Evolutionary conservation across 2,888 invertebrate genomes (phyloP).

Genomic region (Neocrepidodera transversa): DNA sequence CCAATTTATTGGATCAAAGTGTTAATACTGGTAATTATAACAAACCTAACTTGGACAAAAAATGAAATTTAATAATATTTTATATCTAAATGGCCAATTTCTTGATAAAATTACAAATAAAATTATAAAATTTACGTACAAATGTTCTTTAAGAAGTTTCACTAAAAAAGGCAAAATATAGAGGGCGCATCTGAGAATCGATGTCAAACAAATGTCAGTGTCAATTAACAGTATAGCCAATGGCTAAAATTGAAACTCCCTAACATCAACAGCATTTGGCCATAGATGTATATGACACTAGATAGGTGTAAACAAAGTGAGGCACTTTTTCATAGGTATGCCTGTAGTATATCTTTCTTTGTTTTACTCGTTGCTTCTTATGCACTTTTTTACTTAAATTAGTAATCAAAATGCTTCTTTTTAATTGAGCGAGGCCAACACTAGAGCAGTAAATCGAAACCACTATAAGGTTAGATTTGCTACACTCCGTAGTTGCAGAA

Average conservation of each 20-base stretch:
- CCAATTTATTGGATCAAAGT: neutral
- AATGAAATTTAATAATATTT: conserved; percentile 8
- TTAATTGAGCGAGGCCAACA: too few species aligned
- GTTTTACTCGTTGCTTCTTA: too few species aligned
- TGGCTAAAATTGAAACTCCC: neutral
- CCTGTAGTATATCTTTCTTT: too few species aligned
- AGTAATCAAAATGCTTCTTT: too few species aligned
- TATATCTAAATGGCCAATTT: neutral
- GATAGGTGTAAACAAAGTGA: too few species aligned
- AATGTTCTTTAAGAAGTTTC: neutral
- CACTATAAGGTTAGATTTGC: too few species aligned
- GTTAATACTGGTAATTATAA: neutral
- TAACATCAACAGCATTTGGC: too few species aligned
- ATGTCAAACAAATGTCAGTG: neutral
- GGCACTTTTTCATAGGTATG: too few species aligned
- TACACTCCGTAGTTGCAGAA: too few species aligned
- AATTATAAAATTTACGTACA: conserved; percentile 9
- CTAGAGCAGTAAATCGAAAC: too few species aligned
- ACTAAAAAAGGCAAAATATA: conserved; percentile 22
- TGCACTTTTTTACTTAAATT: too few species aligned
- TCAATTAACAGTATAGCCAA: neutral
- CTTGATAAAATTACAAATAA: neutral
- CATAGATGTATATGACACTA: too few species aligned
- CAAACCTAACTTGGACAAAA: neutral
- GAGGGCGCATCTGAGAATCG: conserved; percentile 34